Percentiles rank a stretch among this genome's conserved stretches.
Conservation (phyloP, 2,888 invertebrate species). For the Phyto melanocephala region DNA sequence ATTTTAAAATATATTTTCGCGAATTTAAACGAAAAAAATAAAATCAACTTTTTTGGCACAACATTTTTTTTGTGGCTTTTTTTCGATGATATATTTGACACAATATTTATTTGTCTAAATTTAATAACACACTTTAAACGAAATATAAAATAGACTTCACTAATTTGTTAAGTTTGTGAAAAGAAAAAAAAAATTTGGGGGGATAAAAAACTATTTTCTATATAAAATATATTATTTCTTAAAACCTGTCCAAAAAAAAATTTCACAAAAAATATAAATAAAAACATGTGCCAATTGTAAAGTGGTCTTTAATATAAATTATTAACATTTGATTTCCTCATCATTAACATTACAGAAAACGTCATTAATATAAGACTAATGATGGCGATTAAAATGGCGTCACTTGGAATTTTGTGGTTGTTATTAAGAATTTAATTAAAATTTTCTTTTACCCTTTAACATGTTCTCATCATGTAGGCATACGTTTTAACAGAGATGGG, state of each 20-base stretch:
- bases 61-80: not conserved
- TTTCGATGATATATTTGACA: not conserved
- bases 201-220: too few species aligned
- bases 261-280: not conserved
- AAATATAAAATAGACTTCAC: not conserved
- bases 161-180: too few species aligned
- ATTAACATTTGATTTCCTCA: constrained; percentile 34
- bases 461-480: not conserved
- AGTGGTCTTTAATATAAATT: not conserved
- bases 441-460: not conserved
- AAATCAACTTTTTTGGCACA: too few species aligned
- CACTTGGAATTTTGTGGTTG: not conserved
- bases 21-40: too few species aligned
- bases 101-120: not conserved
- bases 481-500: not conserved
- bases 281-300: not conserved
- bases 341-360: not conserved
- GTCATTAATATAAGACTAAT: not conserved
- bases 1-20: too few species aligned
- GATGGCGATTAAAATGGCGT: constrained; percentile 30
- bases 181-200: too few species aligned
- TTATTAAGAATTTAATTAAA: constrained; percentile 41
- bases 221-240: not conserved
- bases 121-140: not conserved
- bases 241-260: not conserved